Evolutionary conservation across 92 coral and sea anemone species (phyloP), one percentile per base, ranked within the genome.

Genomic region (Muricea muricata): DNA sequence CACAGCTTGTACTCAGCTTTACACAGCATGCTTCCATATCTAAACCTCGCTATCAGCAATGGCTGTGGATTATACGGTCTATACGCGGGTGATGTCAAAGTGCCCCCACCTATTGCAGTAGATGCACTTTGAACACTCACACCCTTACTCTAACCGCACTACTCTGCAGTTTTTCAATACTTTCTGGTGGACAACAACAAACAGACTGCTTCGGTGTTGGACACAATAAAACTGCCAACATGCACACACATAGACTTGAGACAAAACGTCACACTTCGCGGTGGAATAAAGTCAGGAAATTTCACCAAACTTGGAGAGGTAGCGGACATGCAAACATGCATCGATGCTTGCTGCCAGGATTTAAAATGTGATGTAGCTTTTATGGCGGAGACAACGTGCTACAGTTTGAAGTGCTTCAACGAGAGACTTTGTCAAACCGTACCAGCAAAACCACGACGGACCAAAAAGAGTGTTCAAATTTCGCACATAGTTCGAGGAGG

Each of bases 401-500:
- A 97, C 70, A 92, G 98, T 47, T 95, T 97, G 14, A 88, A 86
- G 40, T 97, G 99, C 72, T 75, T 84, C 47, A 90, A 80, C 31
- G 97, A 85, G 3, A 89, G 84, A 29, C 86, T 92, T 11, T 97
- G 99, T 52, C 97, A 97, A 70, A 93, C 97, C 30, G 94, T 97
- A 41, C 99, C 99, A 9, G 94, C 99, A 20, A 91, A 88, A 23
- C 93, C 97, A 46, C 89, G 98, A 24, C 89, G 90, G 42, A 93
- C 92, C 29, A 93, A 93, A 57, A 93, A 91, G 72, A 97, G 93
- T 34, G 98, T 97, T 28, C 89, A 87, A 76, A 97, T 97, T 20
- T 97, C 99, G 45, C 99, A 97, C 73, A 94, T 97, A 68, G 99
- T 97, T 26, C 87, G 99, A 14, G 99, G 99, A 10, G 99, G 99